Percentiles rank a stretch among this genome's conserved stretches.
Evolutionary conservation across 2,113 vertebrate species (phyloP).

Genomic region (Trinectes maculatus): DNA sequence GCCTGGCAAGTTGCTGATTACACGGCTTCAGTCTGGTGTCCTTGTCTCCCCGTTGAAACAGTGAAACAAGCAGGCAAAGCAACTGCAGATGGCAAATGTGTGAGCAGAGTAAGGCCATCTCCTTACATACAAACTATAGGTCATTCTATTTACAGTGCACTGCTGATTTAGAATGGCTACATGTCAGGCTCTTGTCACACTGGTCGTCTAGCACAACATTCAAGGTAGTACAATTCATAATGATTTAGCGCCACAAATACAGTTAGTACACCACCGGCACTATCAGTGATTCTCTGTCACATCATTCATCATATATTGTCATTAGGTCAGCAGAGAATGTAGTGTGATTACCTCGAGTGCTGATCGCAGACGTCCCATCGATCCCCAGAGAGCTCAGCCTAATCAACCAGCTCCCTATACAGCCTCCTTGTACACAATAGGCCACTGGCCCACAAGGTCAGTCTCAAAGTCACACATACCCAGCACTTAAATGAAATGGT

Average conservation of each 20-base stretch:
- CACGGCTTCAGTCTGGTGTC: conserved; percentile 49
- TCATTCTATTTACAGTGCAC: not conserved
- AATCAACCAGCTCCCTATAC: conserved; percentile 61
- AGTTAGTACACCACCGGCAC: conserved; percentile 5
- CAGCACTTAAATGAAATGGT: conserved; percentile 71
- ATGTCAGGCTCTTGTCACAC: conserved; percentile 17
- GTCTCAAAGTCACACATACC: conserved; percentile 70
- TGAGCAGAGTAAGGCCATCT: conserved; percentile 4
- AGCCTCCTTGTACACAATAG: conserved; percentile 58
- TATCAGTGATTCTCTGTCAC: conserved; percentile 48
- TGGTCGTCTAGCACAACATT: conserved; percentile 1
- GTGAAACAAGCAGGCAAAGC: conserved; percentile 17
- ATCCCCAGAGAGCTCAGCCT: conserved; percentile 65
- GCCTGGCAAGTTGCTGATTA: conserved; percentile 65
- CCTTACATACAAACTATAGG: not conserved
- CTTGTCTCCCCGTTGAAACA: conserved; percentile 26
- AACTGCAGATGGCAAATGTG: conserved; percentile 34
- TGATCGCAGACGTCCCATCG: conserved; percentile 71
- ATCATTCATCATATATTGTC: conserved; percentile 62
- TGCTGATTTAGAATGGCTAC: not conserved
- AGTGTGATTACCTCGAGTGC: conserved; percentile 73
- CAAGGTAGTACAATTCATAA: conserved; percentile 21
- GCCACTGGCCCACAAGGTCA: conserved; percentile 69
- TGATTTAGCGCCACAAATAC: conserved; percentile 44
- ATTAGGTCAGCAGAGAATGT: conserved; percentile 57